Evolutionary conservation across 2,888 invertebrate species (phyloP), one percentile per base, ranked within the genome.

Genomic region (Barypeithes pellucidus): DNA sequence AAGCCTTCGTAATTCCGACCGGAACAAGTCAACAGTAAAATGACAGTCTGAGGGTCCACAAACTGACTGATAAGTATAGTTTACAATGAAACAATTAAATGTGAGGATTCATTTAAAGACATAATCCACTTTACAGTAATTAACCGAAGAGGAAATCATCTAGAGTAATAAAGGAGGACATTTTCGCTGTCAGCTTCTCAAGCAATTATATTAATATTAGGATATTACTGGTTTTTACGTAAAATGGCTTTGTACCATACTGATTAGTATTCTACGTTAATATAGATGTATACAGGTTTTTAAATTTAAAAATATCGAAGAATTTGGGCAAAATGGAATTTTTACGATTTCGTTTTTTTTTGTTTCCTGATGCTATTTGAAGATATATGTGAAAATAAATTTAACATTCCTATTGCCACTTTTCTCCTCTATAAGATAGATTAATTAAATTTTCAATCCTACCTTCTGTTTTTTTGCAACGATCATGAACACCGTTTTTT

Each of bases 1-100:
- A 62, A 72, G 72, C 66, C 67, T 16, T 14, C 2, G 43, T 67
- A 67, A 68, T 73, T 68, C 59, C 36, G 57, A 47, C 11, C 63
- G 68, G 73, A 68, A 68, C 73, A 72, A 72, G 52, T 72, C 67
- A 63, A 73, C 73, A 63, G 73, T 67, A 65, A 73, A 73, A 73
- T 63, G 73, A 68, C 73, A 68, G 54, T 61, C 54, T 41, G 43
- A 67, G 67, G 61, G 62, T n/a, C 61, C 66, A 63, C 73, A 67
- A 73, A 73, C 73, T 52, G 60, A 68, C 73, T 73, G 73, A 69
- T 73, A 73, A 73, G 57, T 70, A 70, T 63, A 36, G 63, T 69
- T 69, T 69, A 60, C 62, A 62, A 61, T 62, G 54, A 62, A 68
- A 68, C 68, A 68, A 61, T 68, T 68, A 61, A 68, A 69, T 60